Conservation (phyloP, 2,797 vertebrate species). For the Gallinago stenura region DNA sequence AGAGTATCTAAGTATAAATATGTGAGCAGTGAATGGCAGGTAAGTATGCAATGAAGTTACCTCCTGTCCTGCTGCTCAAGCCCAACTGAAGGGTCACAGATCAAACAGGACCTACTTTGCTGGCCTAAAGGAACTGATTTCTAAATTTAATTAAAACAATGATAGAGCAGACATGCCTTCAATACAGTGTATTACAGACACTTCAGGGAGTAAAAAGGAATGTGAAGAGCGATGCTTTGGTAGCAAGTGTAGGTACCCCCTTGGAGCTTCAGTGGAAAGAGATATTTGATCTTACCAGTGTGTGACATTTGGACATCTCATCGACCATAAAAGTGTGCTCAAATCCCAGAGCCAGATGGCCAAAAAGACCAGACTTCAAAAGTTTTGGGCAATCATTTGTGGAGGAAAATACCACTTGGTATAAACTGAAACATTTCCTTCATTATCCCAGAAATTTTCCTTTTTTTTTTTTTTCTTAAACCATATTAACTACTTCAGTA, state of each 20-base stretch:
- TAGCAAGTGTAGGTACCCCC: neutral
- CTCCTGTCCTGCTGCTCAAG: neutral
- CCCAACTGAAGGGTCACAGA: neutral
- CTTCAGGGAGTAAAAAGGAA: neutral
- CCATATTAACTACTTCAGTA: neutral
- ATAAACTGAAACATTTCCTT: neutral
- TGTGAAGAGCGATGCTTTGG: neutral
- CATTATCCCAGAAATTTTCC: neutral
- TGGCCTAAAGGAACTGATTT: neutral
- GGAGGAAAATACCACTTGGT: neutral
- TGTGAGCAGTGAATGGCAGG: neutral
- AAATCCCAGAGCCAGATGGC: neutral
- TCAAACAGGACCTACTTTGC: neutral
- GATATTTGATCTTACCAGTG: fast-evolving
- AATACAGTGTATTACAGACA: neutral
- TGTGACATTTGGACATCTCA: neutral
- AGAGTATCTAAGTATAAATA: neutral
- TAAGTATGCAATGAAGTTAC: neutral
- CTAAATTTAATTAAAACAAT: neutral
- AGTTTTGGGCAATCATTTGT: fast-evolving
- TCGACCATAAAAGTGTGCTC: neutral
- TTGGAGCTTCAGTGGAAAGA: neutral
- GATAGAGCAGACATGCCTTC: neutral
- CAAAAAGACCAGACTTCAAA: neutral
- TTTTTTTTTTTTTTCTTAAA: neutral